phyloP scores from a whole-genome alignment of 2,113 vertebrate species.

The Scopus umbretta region DNA sequence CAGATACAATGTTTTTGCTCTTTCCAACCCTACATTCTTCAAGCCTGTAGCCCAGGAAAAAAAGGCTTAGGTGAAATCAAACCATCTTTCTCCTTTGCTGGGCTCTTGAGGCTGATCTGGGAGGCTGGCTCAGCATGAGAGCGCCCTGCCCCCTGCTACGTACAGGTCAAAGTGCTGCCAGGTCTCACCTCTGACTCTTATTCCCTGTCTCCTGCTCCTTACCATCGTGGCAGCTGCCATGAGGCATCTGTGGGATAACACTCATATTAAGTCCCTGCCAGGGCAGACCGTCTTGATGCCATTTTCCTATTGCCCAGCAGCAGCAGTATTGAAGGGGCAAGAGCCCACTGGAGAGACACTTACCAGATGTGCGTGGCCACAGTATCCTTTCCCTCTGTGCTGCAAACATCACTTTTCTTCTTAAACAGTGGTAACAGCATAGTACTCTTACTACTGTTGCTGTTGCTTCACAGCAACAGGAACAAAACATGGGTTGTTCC shows the following conservation, averaged over 20 bases:
- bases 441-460: neutral
- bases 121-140: neutral
- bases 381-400: neutral
- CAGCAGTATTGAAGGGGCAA: neutral
- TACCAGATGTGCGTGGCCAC: neutral
- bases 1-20: neutral
- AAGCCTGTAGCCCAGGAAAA: neutral
- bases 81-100: neutral
- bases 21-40: neutral
- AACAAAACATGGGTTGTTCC: neutral
- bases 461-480: neutral
- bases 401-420: neutral
- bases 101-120: neutral
- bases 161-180: neutral
- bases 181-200: neutral
- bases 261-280: neutral
- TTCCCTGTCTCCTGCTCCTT: neutral
- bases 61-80: neutral
- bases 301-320: neutral
- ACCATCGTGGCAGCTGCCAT: neutral
- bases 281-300: neutral
- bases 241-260: neutral
- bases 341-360: neutral
- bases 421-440: neutral
- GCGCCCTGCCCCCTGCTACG: neutral